phyloP scores from a whole-genome alignment of 1,140 invertebrate species.

The Octopus bimaculoides region DNA sequence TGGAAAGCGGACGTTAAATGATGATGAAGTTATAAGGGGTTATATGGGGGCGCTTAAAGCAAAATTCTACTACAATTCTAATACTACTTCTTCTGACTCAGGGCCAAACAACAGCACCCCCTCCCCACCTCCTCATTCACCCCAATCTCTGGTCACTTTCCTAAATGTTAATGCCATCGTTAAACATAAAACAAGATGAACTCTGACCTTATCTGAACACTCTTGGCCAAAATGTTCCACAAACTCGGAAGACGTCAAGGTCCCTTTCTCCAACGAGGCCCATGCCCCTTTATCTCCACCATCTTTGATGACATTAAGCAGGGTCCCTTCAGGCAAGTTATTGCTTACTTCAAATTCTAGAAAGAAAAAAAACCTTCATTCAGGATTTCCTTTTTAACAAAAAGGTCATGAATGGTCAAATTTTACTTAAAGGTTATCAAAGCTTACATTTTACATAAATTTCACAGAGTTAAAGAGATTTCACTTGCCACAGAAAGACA shows the following conservation, averaged over 20 bases:
- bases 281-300: slow-evolving; percentile 44
- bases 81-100: no score
- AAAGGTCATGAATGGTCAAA: neutral
- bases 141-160: no score
- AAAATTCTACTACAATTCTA: no score
- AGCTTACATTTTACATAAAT: neutral
- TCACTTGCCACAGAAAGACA: neutral
- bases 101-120: no score
- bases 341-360: slow-evolving; percentile 44
- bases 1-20: no score
- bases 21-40: no score
- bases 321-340: slow-evolving; percentile 34
- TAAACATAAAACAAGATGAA: no score
- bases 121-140: no score
- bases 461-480: neutral
- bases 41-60: no score
- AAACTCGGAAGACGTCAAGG: slow-evolving; percentile 45
- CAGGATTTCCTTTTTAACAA: neutral
- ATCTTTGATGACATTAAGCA: slow-evolving; percentile 39
- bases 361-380: slow-evolving; percentile 16
- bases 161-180: no score
- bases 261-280: slow-evolving; percentile 48
- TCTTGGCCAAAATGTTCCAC: slow-evolving; percentile 44
- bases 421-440: neutral
- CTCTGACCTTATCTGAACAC: slow-evolving; percentile 40